These are phyloP conservation scores for Eupithecia inturbata DNA, from an alignment of 2,888 invertebrate genomes.

Conservation along the genomic window DNA sequence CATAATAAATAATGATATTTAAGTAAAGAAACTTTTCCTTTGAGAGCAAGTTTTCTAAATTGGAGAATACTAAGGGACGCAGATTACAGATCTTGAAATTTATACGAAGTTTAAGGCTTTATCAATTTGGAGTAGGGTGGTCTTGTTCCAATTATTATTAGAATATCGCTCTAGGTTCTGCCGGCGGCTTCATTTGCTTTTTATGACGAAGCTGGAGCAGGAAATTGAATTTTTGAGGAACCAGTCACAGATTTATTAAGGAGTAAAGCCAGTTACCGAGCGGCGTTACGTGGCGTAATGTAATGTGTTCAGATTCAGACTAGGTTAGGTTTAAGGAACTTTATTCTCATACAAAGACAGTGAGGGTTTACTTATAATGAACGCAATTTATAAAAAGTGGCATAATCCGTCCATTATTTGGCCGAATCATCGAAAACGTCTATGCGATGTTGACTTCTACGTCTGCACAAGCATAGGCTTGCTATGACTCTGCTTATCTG, in stretches of 20 bases:
- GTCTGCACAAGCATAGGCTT: no score
- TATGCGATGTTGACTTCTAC: no score
- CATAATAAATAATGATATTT: conserved; percentile 68
- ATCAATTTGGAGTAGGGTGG: conserved; percentile 61
- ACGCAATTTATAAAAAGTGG: no score
- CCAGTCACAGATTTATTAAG: neutral
- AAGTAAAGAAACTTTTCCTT: conserved; percentile 56
- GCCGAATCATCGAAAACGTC: no score
- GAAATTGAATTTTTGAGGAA: neutral
- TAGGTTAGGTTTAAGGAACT: no score
- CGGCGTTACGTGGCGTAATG: no score
- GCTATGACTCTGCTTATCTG: no score
- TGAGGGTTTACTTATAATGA: no score
- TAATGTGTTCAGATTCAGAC: no score
- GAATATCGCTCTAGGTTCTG: neutral
- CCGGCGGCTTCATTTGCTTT: neutral
- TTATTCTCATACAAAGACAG: no score
- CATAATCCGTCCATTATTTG: no score
- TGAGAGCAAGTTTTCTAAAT: conserved; percentile 53
- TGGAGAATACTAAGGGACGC: conserved; percentile 43
- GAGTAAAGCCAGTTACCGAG: no score
- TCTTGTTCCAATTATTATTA: conserved; percentile 16
- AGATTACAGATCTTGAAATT: conserved; percentile 49
- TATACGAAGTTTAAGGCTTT: conserved; percentile 57
- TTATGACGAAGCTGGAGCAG: neutral